Conservation (phyloP, 2,797 vertebrate genomes). For the Syncerus caffer region DNA sequence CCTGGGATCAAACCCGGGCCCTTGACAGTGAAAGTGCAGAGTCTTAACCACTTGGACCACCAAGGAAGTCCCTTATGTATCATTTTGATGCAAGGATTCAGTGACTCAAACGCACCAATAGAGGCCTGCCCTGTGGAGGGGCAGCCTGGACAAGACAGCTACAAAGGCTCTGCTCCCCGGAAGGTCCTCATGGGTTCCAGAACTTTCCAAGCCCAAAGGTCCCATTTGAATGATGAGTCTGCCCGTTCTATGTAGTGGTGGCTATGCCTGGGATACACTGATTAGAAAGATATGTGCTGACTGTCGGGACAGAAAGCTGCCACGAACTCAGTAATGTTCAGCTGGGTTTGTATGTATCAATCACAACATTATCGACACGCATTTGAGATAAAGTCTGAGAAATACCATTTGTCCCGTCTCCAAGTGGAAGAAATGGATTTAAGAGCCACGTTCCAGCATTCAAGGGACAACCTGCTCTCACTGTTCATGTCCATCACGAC, state of each 20-base stretch:
- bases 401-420: not conserved
- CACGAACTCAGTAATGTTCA: not conserved
- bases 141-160: not conserved
- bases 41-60: not conserved
- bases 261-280: not conserved
- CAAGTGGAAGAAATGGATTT: not conserved
- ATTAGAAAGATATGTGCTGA: not conserved
- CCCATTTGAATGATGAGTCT: not conserved
- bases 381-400: not conserved
- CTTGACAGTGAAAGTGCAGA: not conserved
- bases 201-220: not conserved
- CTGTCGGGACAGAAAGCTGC: not conserved
- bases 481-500: not conserved
- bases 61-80: not conserved
- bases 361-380: not conserved
- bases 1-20: not conserved
- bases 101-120: not conserved
- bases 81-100: not conserved
- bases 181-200: not conserved
- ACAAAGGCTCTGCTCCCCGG: not conserved
- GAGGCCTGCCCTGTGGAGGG: not conserved
- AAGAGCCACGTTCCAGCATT: not conserved
- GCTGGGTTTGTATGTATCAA: not conserved
- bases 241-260: accelerated
- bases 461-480: not conserved